Conservation (phyloP, 2,888 invertebrate species). For the Eristalinus sepulchralis region DNA sequence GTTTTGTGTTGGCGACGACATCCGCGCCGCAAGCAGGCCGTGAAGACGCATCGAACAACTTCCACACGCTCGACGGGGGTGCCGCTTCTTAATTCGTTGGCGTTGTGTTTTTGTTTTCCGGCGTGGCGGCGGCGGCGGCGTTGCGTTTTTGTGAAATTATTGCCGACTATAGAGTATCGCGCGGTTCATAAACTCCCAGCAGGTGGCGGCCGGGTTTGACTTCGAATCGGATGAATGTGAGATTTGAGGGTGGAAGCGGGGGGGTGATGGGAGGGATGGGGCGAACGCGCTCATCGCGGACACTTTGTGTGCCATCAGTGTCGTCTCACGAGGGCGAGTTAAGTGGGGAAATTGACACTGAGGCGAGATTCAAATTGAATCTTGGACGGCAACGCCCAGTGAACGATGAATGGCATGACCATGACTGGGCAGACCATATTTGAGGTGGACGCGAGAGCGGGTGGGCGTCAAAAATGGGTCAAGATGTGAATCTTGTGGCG, state of each 20-base stretch:
- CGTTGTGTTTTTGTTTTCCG: background rate
- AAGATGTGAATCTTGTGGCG: background rate
- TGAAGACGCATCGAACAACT: conserved; percentile 49
- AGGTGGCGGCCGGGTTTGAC: conserved; percentile 49
- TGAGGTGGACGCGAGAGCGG: background rate
- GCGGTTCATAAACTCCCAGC: conserved; percentile 70
- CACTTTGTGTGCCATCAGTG: conserved; percentile 23
- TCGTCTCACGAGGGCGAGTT: conserved; percentile 21
- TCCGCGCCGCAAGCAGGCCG: conserved; percentile 45
- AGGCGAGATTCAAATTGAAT: conserved; percentile 55
- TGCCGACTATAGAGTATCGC: conserved; percentile 62
- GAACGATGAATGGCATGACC: background rate
- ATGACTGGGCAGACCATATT: background rate
- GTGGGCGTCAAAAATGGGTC: background rate
- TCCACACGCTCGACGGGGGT: conserved; percentile 44
- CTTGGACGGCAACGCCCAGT: background rate
- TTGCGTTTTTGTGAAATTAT: conserved; percentile 52
- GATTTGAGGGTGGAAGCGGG: background rate
- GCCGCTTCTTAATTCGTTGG: conserved; percentile 5
- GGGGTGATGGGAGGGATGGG: conserved; percentile 6
- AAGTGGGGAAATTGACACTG: conserved; percentile 12
- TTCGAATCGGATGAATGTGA: conserved; percentile 12
- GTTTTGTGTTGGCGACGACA: conserved; percentile 69
- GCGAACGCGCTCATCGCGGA: conserved; percentile 20
- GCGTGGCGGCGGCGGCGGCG: background rate